Conservation (phyloP, 2,888 invertebrate genomes). For the Galeopsomyia nigrocyanea region DNA sequence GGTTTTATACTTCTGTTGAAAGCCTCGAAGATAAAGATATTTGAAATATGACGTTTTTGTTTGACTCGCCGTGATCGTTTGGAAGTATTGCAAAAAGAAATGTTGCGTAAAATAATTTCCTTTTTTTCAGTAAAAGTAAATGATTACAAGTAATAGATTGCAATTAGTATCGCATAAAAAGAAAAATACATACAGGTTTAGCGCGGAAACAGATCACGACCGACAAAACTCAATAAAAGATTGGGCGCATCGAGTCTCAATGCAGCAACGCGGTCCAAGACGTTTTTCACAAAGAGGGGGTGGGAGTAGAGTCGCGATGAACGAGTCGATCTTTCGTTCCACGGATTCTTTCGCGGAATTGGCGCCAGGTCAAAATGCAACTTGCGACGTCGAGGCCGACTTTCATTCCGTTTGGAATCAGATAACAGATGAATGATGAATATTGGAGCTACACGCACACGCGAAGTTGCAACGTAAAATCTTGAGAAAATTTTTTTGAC, state of each 20-base stretch:
- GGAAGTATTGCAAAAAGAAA: too few relatives aligned
- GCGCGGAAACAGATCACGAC: conserved; percentile 1
- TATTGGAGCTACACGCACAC: conserved; percentile 1
- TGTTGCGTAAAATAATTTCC: too few relatives aligned
- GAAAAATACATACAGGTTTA: not conserved
- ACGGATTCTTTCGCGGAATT: conserved; percentile 37
- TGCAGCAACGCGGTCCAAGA: not conserved
- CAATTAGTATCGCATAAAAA: too few relatives aligned
- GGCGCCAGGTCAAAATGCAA: conserved; percentile 30
- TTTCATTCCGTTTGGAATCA: conserved; percentile 27
- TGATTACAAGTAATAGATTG: too few relatives aligned
- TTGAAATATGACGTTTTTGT: too few relatives aligned
- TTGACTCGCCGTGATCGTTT: too few relatives aligned
- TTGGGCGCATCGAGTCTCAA: not conserved
- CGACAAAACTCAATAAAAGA: conserved; percentile 21
- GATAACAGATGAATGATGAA: not conserved
- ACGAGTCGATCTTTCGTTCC: conserved; percentile 33
- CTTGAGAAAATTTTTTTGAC: not conserved
- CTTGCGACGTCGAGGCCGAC: conserved; percentile 22
- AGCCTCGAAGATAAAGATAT: too few relatives aligned
- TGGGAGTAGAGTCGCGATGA: conserved; percentile 26
- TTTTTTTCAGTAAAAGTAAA: too few relatives aligned
- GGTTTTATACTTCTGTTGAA: too few relatives aligned
- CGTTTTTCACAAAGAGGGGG: conserved; percentile 31
- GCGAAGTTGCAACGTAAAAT: not conserved